These are phyloP conservation scores for Pachycephala philippinensis DNA, from an alignment of 2,113 vertebrate species.

Conservation along the genomic window DNA sequence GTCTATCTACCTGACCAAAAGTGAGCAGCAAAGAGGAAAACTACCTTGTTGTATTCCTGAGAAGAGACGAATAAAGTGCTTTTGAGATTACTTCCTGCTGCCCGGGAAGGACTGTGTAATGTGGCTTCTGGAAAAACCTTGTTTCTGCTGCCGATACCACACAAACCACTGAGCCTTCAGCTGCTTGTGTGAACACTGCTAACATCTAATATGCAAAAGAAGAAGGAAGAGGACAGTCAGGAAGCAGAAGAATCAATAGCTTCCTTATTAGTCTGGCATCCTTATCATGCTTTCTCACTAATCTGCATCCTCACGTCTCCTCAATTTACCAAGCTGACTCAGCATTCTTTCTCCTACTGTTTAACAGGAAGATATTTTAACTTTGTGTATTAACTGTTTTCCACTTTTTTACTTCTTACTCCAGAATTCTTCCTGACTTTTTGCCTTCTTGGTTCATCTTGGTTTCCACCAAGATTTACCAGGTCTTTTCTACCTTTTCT, in stretches of 20 bases:
- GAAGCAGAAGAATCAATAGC: background rate
- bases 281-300: background rate
- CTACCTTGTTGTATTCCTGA: background rate
- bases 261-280: background rate
- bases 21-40: background rate
- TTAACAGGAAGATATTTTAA: background rate
- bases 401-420: background rate
- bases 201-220: background rate
- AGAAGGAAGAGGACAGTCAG: background rate
- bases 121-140: background rate
- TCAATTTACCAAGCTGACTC: background rate
- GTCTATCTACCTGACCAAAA: background rate
- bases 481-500: background rate
- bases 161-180: background rate
- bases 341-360: background rate
- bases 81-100: background rate
- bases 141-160: background rate
- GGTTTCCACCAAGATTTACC: background rate
- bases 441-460: background rate
- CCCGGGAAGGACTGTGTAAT: background rate
- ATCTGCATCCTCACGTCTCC: background rate
- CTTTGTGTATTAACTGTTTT: background rate
- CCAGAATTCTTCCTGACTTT: background rate
- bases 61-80: background rate
- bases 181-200: background rate